Percentiles rank a stretch among this genome's conserved stretches.
Evolutionary conservation across 2,888 invertebrate genomes (phyloP).

Genomic region (Fragum whitleyi): DNA sequence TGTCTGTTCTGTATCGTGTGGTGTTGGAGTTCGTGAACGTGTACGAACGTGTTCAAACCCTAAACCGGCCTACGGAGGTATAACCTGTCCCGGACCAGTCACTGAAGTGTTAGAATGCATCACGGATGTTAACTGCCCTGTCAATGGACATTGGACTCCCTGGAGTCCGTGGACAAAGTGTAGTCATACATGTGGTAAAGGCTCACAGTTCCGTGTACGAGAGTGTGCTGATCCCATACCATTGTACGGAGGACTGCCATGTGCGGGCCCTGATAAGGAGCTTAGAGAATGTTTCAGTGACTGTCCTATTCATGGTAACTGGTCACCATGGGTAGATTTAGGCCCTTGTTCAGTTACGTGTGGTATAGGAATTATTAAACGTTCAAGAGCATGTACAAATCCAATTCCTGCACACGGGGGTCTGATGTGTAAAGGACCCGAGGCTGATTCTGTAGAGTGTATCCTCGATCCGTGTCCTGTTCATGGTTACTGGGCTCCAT

Average conservation of each 20-base stretch:
- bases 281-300: constrained; percentile 40
- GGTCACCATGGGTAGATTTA: constrained; percentile 50
- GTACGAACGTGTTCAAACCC: constrained; percentile 46
- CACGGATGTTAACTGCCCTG: constrained; percentile 50
- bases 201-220: constrained; percentile 35
- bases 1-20: constrained; percentile 49
- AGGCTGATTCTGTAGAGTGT: constrained; percentile 37
- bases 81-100: constrained; percentile 36
- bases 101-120: constrained; percentile 46
- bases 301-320: constrained; percentile 60
- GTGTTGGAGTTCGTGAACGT: constrained; percentile 29
- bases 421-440: constrained; percentile 42
- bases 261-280: constrained; percentile 46
- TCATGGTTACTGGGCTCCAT: constrained; percentile 53
- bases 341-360: constrained; percentile 46
- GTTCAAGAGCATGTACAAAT: constrained; percentile 42
- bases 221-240: constrained; percentile 55
- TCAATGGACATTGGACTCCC: constrained; percentile 52
- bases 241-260: constrained; percentile 53
- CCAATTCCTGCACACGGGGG: constrained; percentile 59
- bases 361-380: constrained; percentile 39
- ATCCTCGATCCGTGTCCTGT: constrained; percentile 39
- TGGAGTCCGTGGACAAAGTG: constrained; percentile 57
- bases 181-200: constrained; percentile 45
- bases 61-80: constrained; percentile 44